phyloP scores from a whole-genome alignment of 2,888 invertebrate genomes.

The Hipparchia sbordonii region DNA sequence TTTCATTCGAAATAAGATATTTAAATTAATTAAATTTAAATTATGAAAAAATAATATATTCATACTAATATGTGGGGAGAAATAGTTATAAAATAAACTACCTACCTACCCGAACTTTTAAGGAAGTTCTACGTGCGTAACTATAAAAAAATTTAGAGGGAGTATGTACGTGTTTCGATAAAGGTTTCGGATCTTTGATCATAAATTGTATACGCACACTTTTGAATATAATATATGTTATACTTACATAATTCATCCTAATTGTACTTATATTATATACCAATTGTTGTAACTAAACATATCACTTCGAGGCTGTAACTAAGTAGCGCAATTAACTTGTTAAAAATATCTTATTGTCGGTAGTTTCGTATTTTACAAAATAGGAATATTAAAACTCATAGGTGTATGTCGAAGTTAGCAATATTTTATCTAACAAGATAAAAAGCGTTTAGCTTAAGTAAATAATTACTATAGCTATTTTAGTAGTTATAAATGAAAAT shows the following conservation, averaged over 20 bases:
- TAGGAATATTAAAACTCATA: no score
- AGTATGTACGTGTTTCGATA: background rate
- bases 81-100: background rate
- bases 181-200: background rate
- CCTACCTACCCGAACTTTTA: background rate
- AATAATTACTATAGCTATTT: no score
- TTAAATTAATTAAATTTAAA: no score
- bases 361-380: no score
- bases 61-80: no score
- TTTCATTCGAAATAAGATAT: no score
- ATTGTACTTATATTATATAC: background rate
- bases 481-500: no score
- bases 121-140: background rate
- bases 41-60: no score
- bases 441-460: no score
- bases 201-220: background rate
- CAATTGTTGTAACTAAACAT: conserved; percentile 2
- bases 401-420: no score
- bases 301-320: conserved; percentile 6
- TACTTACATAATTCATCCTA: background rate
- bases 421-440: no score
- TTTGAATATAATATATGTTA: background rate
- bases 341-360: no score
- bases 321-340: background rate
- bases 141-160: background rate